A percentile compares a stretch with the other conserved stretches of the same genome.
These are phyloP conservation scores for Petromus typicus DNA, from an alignment of 2,113 vertebrate species.

Conservation along the genomic window DNA sequence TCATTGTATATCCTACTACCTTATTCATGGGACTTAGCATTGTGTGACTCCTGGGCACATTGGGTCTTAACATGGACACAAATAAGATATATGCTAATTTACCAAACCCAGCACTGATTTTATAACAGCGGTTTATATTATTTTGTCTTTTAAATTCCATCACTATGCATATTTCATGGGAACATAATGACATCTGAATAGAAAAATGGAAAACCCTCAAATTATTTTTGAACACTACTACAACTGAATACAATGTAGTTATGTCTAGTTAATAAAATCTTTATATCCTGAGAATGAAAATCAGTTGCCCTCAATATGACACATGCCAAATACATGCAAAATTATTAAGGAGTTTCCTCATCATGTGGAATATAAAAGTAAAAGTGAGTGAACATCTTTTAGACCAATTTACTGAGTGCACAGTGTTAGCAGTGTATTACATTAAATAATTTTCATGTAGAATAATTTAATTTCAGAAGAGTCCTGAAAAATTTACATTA, in stretches of 20 bases:
- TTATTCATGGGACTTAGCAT: not conserved
- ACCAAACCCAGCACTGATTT: not conserved
- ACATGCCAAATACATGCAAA: not conserved
- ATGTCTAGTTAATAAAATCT: not conserved
- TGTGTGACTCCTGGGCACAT: not conserved
- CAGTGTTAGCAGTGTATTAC: not conserved
- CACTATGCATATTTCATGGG: not conserved
- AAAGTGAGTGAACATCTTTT: not conserved
- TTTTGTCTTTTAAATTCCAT: not conserved
- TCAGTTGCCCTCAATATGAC: not conserved
- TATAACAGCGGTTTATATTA: not conserved
- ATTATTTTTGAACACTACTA: slow-evolving; percentile 41
- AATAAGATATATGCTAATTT: not conserved
- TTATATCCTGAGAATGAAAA: not conserved
- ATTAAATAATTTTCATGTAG: not conserved
- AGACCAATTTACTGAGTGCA: not conserved
- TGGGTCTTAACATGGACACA: not conserved
- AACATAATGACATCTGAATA: not conserved
- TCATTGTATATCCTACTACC: not conserved
- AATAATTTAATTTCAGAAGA: not conserved
- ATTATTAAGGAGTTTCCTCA: not conserved
- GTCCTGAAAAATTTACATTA: not conserved
- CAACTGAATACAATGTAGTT: not conserved
- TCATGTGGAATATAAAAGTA: not conserved
- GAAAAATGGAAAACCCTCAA: not conserved